Percentiles rank a stretch among this genome's conserved stretches.
These are phyloP conservation scores for Probosciger aterrimus DNA, from an alignment of 2,113 vertebrate species.

Conservation along the genomic window DNA sequence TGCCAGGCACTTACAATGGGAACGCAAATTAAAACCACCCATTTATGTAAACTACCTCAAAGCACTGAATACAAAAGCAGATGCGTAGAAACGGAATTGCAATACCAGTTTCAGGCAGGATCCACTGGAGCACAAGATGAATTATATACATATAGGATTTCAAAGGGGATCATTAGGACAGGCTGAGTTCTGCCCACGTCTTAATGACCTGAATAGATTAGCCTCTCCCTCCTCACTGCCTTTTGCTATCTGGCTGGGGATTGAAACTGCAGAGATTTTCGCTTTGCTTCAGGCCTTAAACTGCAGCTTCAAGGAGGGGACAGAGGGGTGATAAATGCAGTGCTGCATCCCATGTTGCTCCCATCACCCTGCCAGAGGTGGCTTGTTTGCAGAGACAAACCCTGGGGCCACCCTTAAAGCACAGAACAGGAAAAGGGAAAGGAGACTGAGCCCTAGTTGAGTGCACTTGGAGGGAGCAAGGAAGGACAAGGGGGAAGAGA, in stretches of 20 bases:
- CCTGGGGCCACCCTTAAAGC: background rate
- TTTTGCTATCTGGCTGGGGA: background rate
- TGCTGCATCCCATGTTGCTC: background rate
- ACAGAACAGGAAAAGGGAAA: background rate
- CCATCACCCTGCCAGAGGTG: background rate
- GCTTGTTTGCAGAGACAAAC: background rate
- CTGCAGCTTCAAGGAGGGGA: background rate
- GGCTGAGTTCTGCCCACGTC: background rate
- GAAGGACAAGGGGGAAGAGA: background rate
- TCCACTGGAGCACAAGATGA: background rate
- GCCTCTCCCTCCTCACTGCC: background rate
- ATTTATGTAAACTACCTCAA: conserved; percentile 41
- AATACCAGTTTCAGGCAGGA: conserved; percentile 49
- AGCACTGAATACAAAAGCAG: conserved; percentile 34
- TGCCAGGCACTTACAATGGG: background rate
- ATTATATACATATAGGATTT: conserved; percentile 25
- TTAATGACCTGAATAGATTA: conserved; percentile 35
- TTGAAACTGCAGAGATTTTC: background rate
- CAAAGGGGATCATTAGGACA: conserved; percentile 27
- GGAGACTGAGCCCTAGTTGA: background rate
- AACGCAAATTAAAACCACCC: conserved; percentile 1
- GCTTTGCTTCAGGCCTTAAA: background rate
- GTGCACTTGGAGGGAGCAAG: background rate
- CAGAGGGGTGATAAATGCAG: background rate
- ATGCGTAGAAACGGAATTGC: background rate